Base-by-base conservation (phyloP, 1,140 invertebrate species). In the Leptinotarsa lineolata region DNA sequence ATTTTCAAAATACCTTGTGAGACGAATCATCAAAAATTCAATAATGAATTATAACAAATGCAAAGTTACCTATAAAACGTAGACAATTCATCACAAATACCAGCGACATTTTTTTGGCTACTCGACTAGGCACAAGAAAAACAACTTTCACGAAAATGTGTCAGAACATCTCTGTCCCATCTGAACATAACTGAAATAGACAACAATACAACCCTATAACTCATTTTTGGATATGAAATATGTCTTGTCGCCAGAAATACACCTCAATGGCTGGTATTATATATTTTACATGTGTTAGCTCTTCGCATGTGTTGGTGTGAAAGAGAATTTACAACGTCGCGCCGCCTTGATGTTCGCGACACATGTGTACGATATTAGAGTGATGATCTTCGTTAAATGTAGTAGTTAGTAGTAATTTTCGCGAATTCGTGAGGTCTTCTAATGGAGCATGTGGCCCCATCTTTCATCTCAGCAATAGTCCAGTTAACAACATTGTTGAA, bases 181-280 rank as follows among this genome's bases (percentile, higher is more conserved):
- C 69, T 21, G 18, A 48, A 20, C 21, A 22, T 30, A 12, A 63
- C 24, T 21, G 21, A 54, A 59, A 66, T 68, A 44, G 20, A 68
- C n/a, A 72, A 30, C 71, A 45, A 58, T 39, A 72, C 30, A 69
- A 18, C n/a, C 70, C 12, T 21, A 30, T 67, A 63, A 59, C 63
- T 67, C 65, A 67, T 72, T 72, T 45, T 72, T 68, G 59, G 63
- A 75, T 39, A 44, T 44, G 18, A 58, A 24, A 72, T 67, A 67
- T 45, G 61, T 24, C 48, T 24, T 15, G 44, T 63, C 60, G 68
- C 74, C 74, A 69, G 63, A 75, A 75, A 75, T 75, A 75, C 74
- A 73, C 70, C 74, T 75, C 71, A 75, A 75, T 75, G 72, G 20
- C 13, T 59, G 18, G 58, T 54, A 73, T 75, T 75, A 73, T 73